Base-by-base conservation (phyloP, 2,888 invertebrate species). In the Blastobasis lacticolella region DNA sequence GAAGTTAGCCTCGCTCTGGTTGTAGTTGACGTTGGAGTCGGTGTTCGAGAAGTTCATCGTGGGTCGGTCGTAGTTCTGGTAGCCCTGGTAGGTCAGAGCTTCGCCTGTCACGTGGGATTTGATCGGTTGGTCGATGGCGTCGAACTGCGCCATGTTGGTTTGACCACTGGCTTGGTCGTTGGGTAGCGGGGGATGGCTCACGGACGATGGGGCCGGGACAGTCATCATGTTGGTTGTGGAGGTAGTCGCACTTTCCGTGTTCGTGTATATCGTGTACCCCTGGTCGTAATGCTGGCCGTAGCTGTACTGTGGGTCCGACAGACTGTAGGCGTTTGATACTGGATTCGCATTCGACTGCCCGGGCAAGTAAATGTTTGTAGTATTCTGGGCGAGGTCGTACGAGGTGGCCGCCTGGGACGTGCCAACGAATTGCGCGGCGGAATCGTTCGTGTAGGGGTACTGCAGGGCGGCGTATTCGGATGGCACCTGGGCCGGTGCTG, bases 41-140 rank as follows among this genome's bases (percentile, higher is more conserved):
- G 23, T 10, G 9, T 9, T 42, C 46, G 38, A 7, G 23, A 23
- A 23, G 23, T 23, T 43, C 7, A n/a, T 42, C 5, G 66, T 67
- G n/a, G 58, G 55, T 43, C 51, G 52, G 44, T 60, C 63, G 38
- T 67, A 69, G n/a, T 55, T 59, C 47, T 66, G 69, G 53, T 63
- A 73, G 4, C 52, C 54, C 0, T 67, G 67, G 49, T 66, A 76
- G 38, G 52, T 57, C 5, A 87, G 45, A 0, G 87, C 88, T 64
- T 88, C 74, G 0, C 86, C 85, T 0, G 80, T 83, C 0, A 79
- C 78, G 52, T 87, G 87, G 0, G 88, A 88, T 51, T 83, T 87
- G 10, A 88, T 88, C 1, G 88, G 87, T 55, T 79, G 74, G 56
- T 88, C 88, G 0, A 73, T 59, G 1, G 76, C 75, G 43, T 84